phyloP scores from a whole-genome alignment of 2,113 vertebrate genomes.

The Albula goreensis region DNA sequence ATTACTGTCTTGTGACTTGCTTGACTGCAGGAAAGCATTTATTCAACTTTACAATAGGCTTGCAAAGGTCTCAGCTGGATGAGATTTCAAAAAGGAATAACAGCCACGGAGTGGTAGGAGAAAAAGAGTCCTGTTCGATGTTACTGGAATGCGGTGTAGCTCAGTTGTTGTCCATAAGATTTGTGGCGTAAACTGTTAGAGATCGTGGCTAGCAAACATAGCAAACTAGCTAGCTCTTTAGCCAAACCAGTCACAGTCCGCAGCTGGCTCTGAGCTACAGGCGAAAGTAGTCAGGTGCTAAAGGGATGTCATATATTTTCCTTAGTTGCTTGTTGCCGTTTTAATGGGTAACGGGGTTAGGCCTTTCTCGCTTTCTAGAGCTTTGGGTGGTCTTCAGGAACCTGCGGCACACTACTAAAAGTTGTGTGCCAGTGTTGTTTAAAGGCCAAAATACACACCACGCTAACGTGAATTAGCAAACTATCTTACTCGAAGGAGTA shows the following conservation, averaged over 20 bases:
- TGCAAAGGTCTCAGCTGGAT: constrained; percentile 36
- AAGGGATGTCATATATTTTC: background rate
- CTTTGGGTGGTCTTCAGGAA: background rate
- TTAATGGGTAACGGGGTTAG: background rate
- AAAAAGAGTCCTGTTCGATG: background rate
- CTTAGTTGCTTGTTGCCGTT: background rate
- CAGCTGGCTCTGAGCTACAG: background rate
- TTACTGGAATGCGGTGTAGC: background rate
- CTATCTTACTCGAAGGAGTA: constrained; percentile 26
- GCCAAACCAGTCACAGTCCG: background rate
- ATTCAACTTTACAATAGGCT: constrained; percentile 51
- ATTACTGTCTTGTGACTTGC: constrained; percentile 79
- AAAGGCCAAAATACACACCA: background rate
- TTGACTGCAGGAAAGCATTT: constrained; percentile 56
- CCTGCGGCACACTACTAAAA: background rate
- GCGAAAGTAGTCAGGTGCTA: background rate
- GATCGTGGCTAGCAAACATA: background rate
- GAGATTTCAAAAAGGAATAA: constrained; percentile 39
- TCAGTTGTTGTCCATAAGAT: background rate
- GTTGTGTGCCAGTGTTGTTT: constrained; percentile 30
- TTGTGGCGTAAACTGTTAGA: background rate
- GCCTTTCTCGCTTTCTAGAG: background rate
- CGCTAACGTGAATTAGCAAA: background rate
- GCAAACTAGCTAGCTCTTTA: background rate
- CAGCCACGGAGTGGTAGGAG: constrained; percentile 45